Percentiles rank a stretch among this genome's conserved stretches.
Conservation (phyloP, 2,797 vertebrate species). For the Oreochromis mossambicus region DNA sequence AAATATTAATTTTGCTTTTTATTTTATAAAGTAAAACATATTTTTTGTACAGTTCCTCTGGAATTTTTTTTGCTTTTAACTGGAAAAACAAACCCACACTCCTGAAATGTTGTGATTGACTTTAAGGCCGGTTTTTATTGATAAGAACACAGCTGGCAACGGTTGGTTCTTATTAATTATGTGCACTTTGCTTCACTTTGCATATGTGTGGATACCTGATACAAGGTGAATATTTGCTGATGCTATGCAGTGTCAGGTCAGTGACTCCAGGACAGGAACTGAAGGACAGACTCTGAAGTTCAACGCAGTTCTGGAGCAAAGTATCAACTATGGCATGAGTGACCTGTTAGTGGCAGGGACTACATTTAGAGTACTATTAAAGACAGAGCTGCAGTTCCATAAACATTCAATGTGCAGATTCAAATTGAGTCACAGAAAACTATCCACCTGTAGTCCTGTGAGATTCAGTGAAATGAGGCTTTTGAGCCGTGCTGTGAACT, state of each 20-base stretch:
- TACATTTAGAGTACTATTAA: neutral
- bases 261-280: constrained; percentile 65
- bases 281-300: constrained; percentile 59
- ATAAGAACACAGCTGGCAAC: neutral
- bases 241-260: constrained; percentile 59
- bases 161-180: neutral
- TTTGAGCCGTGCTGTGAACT: constrained; percentile 60
- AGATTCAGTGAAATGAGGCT: constrained; percentile 63
- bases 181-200: neutral
- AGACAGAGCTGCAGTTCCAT: neutral
- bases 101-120: neutral
- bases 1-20: neutral
- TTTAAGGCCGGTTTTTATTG: neutral
- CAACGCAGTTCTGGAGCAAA: constrained; percentile 50
- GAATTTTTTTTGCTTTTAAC: neutral
- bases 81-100: neutral
- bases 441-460: constrained; percentile 57
- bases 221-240: constrained; percentile 45
- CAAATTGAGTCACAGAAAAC: neutral
- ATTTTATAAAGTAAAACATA: neutral
- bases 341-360: constrained; percentile 22
- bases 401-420: neutral
- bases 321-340: constrained; percentile 41
- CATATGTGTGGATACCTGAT: constrained; percentile 40
- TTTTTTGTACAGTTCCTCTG: neutral